A percentile compares a stretch with the other conserved stretches of the same genome.
Evolutionary conservation across 2,113 vertebrate species (phyloP).

Genomic region (Silurus meridionalis): DNA sequence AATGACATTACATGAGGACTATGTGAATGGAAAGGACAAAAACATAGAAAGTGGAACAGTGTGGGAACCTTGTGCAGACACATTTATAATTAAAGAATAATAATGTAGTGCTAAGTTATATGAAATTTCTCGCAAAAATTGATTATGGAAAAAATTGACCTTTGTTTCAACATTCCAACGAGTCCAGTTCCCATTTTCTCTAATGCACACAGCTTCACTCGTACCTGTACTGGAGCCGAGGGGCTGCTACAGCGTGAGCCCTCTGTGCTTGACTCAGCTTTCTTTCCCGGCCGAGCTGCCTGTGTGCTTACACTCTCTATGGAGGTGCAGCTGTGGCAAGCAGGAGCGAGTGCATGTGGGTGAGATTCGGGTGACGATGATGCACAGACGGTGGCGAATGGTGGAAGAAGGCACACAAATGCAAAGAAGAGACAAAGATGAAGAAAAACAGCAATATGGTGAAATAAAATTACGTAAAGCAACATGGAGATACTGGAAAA

Average conservation of each 20-base stretch:
- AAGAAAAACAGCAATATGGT: conserved; percentile 54
- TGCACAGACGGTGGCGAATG: conserved; percentile 48
- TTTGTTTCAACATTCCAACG: not conserved
- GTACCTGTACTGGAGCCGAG: conserved; percentile 88
- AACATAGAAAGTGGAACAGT: too few species aligned
- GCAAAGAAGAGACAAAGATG: conserved; percentile 61
- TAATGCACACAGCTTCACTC: conserved; percentile 31
- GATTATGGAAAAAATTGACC: not conserved
- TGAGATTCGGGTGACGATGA: conserved; percentile 54
- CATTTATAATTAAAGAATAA: not conserved
- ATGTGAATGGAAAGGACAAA: not conserved
- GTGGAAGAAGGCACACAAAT: conserved; percentile 52
- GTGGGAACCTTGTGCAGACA: not conserved
- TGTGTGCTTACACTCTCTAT: conserved; percentile 86
- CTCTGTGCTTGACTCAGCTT: conserved; percentile 83
- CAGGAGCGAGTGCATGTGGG: conserved; percentile 20
- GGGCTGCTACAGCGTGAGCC: conserved; percentile 83
- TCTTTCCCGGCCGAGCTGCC: conserved; percentile 83
- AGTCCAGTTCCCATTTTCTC: not conserved
- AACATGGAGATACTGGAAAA: conserved; percentile 25
- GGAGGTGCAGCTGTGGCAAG: conserved; percentile 81
- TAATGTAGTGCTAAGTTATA: not conserved
- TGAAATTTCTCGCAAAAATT: not conserved
- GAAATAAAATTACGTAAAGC: conserved; percentile 46
- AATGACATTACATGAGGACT: not conserved